phyloP scores from a whole-genome alignment of 2,888 invertebrate genomes.

The Tetragonisca angustula region DNA sequence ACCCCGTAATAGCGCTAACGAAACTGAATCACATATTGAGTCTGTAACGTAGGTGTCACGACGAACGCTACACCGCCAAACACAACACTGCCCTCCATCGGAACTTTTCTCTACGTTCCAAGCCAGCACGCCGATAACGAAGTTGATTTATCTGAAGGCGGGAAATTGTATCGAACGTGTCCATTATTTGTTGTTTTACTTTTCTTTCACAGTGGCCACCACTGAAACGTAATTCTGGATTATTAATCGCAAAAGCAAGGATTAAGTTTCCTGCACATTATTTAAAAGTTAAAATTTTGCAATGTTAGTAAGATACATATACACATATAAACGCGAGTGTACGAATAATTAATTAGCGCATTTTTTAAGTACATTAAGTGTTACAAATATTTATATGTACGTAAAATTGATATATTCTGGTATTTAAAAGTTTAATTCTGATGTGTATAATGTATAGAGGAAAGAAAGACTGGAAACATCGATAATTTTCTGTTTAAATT shows the following conservation, averaged over 20 bases:
- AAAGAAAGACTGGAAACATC: too few species aligned
- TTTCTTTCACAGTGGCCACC: not conserved
- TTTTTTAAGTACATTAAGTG: not conserved
- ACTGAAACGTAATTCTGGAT: too few species aligned
- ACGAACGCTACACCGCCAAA: slow-evolving; percentile 36
- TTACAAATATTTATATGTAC: not conserved
- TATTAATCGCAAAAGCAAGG: not conserved
- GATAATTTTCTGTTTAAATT: too few species aligned
- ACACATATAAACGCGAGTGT: not conserved
- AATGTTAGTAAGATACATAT: not conserved
- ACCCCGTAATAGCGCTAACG: slow-evolving; percentile 54
- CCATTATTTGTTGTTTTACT: not conserved
- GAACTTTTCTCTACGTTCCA: not conserved
- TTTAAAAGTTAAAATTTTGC: not conserved
- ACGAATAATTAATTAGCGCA: not conserved
- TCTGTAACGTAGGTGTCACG: slow-evolving; percentile 45
- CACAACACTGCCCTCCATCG: slow-evolving; percentile 45
- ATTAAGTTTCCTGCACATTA: too few species aligned
- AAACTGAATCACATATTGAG: slow-evolving; percentile 63
- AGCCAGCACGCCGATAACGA: slow-evolving; percentile 1
- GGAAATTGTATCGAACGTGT: not conserved
- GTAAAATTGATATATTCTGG: not conserved
- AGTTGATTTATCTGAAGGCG: not conserved
- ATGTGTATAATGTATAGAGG: not conserved
- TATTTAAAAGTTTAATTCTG: not conserved